phyloP scores from a whole-genome alignment of 2,888 invertebrate species.

The Macaria notata region DNA sequence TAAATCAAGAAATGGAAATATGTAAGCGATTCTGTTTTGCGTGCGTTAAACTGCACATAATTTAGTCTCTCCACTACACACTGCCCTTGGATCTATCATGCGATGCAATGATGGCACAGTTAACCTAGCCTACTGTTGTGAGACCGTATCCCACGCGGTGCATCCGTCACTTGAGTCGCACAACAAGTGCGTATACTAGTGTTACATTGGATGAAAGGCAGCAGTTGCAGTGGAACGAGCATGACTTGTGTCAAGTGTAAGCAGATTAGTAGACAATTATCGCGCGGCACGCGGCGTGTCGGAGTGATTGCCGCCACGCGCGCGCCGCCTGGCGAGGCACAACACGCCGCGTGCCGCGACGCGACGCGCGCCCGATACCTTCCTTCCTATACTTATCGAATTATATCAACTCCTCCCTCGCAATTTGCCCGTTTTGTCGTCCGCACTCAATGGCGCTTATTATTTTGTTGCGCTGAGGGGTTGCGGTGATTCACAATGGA shows the following conservation, averaged over 20 bases:
- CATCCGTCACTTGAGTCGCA: background rate
- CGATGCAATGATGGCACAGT: too few species aligned
- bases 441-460: constrained; percentile 14
- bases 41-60: too few species aligned
- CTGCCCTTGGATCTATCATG: too few species aligned
- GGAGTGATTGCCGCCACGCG: constrained; percentile 30
- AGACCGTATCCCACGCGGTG: constrained; percentile 9
- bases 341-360: constrained; percentile 5
- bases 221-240: constrained; percentile 17
- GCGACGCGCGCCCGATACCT: constrained; percentile 41
- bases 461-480: constrained; percentile 18
- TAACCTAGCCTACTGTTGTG: background rate
- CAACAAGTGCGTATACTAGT: background rate
- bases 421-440: constrained; percentile 36
- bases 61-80: too few species aligned
- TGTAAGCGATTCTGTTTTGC: too few species aligned
- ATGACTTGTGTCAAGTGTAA: constrained; percentile 22
- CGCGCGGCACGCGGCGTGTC: constrained; percentile 5
- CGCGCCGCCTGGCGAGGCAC: background rate
- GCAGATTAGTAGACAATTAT: constrained; percentile 23
- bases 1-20: too few species aligned
- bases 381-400: constrained; percentile 44
- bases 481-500: too few species aligned
- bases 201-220: constrained; percentile 9
- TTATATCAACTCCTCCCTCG: constrained; percentile 37